Evolutionary conservation across 2,888 invertebrate genomes (phyloP), one percentile per base, ranked within the genome.

Genomic region (Leucophenga montana): DNA sequence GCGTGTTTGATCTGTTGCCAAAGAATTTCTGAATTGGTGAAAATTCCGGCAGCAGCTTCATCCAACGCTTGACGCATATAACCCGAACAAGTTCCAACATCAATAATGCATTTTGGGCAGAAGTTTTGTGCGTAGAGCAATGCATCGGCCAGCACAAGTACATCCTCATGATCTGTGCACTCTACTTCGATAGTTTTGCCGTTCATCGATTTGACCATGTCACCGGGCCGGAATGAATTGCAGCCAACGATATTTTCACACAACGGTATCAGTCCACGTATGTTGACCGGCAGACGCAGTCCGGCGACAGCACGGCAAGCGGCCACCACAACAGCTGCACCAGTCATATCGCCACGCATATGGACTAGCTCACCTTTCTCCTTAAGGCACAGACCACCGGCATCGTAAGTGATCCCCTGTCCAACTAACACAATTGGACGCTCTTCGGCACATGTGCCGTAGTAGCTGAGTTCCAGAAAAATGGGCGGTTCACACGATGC

Each of bases 281-380:
- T 90, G 85, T 95, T 94, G 0, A 79, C 79, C 2, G 94, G 94
- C n/a, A 95, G 87, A 73, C 92, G 91, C 0, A 95, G 90, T 16
- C 91, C 89, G 1, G 95, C 93, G 0, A 93, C 92, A 0, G 95
- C 93, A 67, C 92, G 90, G 62, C 94, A 91, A 2, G 93, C 90
- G 0, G 93, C 94, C 4, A 94, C 90, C 1, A 94, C 94, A 80
- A 93, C 93, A 0, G 95, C 95, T 0, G 95, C 95, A 1, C 95
- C 95, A 0, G 94, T 94, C 95, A 96, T 95, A 82, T 96, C 95
- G 0, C 93, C 95, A 72, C 94, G 90, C 95, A 95, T 95, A 22
- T 79, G 72, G 59, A 72, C 78, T 0, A 85, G 73, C 18, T 85
- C 85, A 0, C 50, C 14, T 0, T 73, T 71, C 27, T 79, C 11